Percentiles rank a stretch among this genome's conserved stretches.
Evolutionary conservation across 2,888 invertebrate species (phyloP).

Genomic region (Caenorhabditis angaria): DNA sequence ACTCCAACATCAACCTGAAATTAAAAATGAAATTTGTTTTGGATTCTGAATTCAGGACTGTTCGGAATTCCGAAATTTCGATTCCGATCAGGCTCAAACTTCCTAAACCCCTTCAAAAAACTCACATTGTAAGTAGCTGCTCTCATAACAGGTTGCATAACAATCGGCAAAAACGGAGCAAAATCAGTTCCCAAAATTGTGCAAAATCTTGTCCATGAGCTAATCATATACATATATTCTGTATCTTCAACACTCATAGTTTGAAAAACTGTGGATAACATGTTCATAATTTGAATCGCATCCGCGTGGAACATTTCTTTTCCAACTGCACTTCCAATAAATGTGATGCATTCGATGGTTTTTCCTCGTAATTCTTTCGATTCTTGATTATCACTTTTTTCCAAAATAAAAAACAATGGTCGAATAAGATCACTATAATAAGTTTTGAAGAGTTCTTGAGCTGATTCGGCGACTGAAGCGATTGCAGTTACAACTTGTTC

Average conservation of each 20-base stretch:
- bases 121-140: constrained; percentile 90
- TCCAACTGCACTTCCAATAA: constrained; percentile 83
- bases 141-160: constrained; percentile 92
- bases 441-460: constrained; percentile 90
- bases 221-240: constrained; percentile 90
- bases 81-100: too few relatives aligned
- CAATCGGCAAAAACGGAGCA: constrained; percentile 88
- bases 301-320: constrained; percentile 82
- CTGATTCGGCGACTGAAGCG: constrained; percentile 96
- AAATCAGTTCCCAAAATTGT: constrained; percentile 76
- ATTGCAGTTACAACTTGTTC: constrained; percentile 79
- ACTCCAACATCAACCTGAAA: not conserved
- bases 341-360: constrained; percentile 97
- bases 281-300: constrained; percentile 82
- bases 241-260: constrained; percentile 45
- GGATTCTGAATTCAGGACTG: too few relatives aligned
- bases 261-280: constrained; percentile 28
- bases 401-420: constrained; percentile 93
- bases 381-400: constrained; percentile 80
- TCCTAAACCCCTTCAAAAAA: constrained; percentile 20
- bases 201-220: constrained; percentile 98
- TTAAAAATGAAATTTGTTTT: too few relatives aligned
- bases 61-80: too few relatives aligned
- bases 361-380: constrained; percentile 83
- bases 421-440: constrained; percentile 91